A percentile compares a stretch with the other conserved stretches of the same genome.
Conservation (phyloP, 1,140 invertebrate species). For the Drosophila novamexicana region DNA sequence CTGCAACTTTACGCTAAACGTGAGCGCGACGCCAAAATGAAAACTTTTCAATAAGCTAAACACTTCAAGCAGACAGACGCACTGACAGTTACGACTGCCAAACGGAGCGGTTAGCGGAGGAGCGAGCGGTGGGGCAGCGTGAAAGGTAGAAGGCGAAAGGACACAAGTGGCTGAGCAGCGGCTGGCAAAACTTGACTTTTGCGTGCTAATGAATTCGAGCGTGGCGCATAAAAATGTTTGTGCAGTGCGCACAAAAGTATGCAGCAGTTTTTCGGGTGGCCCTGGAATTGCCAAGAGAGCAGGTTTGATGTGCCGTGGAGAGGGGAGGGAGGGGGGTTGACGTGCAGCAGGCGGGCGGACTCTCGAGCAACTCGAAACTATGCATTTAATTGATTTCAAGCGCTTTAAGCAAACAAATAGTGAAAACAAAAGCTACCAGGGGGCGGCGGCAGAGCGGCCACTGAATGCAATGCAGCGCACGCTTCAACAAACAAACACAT, state of each 20-base stretch:
- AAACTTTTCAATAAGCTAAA: constrained; percentile 82
- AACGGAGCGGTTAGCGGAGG: background rate
- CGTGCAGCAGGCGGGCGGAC: no score
- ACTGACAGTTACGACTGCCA: constrained; percentile 21
- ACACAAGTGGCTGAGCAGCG: constrained; percentile 6
- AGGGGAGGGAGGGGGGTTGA: no score
- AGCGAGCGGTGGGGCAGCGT: no score
- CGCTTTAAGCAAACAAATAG: constrained; percentile 60
- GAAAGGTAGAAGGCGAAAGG: background rate
- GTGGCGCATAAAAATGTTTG: constrained; percentile 70
- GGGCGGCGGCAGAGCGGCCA: background rate
- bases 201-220: constrained; percentile 75
- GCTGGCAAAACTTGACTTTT: constrained; percentile 40
- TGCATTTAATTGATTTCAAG: constrained; percentile 82
- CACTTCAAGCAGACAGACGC: constrained; percentile 61
- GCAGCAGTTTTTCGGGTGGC: constrained; percentile 38
- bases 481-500: constrained; percentile 57
- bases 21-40: constrained; percentile 52
- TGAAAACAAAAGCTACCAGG: constrained; percentile 9
- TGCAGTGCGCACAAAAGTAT: constrained; percentile 54
- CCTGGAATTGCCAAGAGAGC: constrained; percentile 4
- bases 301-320: no score
- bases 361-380: constrained; percentile 70
- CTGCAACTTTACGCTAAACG: constrained; percentile 60
- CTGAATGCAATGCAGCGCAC: constrained; percentile 28